These are phyloP conservation scores for Hydrozoanthus gracilis DNA, from an alignment of 92 coral and sea anemone species.

Conservation along the genomic window DNA sequence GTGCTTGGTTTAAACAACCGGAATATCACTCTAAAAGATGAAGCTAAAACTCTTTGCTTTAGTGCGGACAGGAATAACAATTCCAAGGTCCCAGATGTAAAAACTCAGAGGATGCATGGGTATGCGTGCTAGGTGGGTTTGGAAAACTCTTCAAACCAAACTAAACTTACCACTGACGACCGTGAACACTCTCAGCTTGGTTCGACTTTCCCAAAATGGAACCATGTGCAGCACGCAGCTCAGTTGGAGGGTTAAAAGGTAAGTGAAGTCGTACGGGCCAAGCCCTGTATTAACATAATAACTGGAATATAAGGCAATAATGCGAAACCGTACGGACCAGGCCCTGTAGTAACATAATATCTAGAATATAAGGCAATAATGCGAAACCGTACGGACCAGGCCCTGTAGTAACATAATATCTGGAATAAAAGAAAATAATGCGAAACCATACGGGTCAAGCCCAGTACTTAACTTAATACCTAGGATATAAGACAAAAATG, in stretches of 20 bases:
- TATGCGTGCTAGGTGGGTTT: not conserved
- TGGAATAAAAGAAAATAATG: too few relatives aligned
- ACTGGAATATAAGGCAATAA: too few relatives aligned
- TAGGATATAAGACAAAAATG: too few relatives aligned
- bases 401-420: too few relatives aligned
- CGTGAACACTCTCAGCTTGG: constrained; percentile 84
- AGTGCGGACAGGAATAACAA: too few relatives aligned
- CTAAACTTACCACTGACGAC: constrained; percentile 53
- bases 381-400: too few relatives aligned
- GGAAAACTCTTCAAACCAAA: not conserved
- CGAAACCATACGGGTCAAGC: too few relatives aligned
- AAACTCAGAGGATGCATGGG: not conserved
- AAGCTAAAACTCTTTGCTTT: too few relatives aligned
- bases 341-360: not conserved
- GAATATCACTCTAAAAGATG: too few relatives aligned
- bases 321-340: constrained; percentile 76
- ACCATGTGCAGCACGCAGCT: constrained; percentile 99
- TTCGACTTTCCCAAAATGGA: constrained; percentile 93
- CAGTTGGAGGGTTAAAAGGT: constrained; percentile 85
- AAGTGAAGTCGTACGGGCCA: constrained; percentile 92
- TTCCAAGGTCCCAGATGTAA: not conserved
- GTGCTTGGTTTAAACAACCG: too few relatives aligned
- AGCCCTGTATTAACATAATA: constrained; percentile 46
- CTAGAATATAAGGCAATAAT: too few relatives aligned
- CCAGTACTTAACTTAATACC: too few relatives aligned